phyloP scores from a whole-genome alignment of 2,797 vertebrate species.

The Glossophaga mutica region DNA sequence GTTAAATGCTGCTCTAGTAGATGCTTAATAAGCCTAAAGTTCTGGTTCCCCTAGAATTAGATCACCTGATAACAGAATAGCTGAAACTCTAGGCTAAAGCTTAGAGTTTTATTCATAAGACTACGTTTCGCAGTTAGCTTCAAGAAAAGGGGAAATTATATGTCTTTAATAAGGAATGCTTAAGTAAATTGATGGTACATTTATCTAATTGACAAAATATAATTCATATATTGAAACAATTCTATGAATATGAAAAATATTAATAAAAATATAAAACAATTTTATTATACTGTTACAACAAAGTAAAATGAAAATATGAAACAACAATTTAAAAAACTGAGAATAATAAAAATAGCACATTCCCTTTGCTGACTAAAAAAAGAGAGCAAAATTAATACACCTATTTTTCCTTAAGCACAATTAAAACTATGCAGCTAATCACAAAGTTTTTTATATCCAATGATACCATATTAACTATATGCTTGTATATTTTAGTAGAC shows the following conservation, averaged over 20 bases:
- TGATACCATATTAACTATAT: background rate
- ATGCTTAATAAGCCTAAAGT: background rate
- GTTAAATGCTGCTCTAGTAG: background rate
- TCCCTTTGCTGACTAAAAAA: background rate
- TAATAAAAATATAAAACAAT: background rate
- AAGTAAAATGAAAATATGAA: background rate
- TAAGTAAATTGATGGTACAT: background rate
- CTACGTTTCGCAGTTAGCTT: background rate
- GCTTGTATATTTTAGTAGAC: background rate
- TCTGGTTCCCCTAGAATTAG: background rate
- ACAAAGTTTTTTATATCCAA: background rate
- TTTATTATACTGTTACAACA: background rate
- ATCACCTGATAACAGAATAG: background rate
- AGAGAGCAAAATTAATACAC: background rate
- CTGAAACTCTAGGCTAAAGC: background rate
- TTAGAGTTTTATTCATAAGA: background rate
- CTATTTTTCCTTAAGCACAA: background rate
- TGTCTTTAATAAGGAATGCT: background rate
- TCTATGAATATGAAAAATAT: background rate
- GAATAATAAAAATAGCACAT: background rate
- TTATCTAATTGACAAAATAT: background rate
- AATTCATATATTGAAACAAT: background rate
- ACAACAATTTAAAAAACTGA: background rate
- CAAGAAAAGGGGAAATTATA: background rate
- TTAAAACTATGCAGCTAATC: background rate